Conservation (phyloP, 2,888 invertebrate genomes). For the Cephus nigrinus region DNA sequence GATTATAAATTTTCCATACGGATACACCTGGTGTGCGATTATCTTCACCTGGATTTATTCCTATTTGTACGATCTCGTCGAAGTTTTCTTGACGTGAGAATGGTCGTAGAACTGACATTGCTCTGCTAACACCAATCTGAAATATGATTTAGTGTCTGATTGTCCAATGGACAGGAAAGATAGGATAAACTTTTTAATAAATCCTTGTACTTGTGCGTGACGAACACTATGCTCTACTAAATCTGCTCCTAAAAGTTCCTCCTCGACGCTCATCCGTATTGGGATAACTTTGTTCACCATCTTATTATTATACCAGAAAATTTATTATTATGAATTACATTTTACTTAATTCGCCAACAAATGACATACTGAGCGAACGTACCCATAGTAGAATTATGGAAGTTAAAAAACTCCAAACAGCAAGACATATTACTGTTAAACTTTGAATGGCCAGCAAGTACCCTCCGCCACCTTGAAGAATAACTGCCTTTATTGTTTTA, state of each 20-base stretch:
- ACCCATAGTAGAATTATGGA: constrained; percentile 82
- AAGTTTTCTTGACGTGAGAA: constrained; percentile 68
- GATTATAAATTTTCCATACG: constrained; percentile 14
- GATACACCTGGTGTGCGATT: constrained; percentile 67
- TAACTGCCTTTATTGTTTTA: neutral
- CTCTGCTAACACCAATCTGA: constrained; percentile 76
- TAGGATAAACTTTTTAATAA: constrained; percentile 7
- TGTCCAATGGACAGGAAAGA: neutral
- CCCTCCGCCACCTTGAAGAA: constrained; percentile 81
- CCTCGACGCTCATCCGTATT: constrained; percentile 87
- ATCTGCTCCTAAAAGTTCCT: constrained; percentile 90
- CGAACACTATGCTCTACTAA: constrained; percentile 86
- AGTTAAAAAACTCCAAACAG: constrained; percentile 78
- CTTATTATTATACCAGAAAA: constrained; percentile 41
- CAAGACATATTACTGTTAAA: constrained; percentile 78
- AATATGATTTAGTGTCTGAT: neutral
- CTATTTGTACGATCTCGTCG: constrained; percentile 69
- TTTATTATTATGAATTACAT: constrained; percentile 2
- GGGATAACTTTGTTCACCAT: constrained; percentile 80
- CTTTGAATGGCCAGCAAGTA: constrained; percentile 87
- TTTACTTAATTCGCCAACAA: neutral
- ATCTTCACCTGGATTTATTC: constrained; percentile 78
- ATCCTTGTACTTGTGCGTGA: constrained; percentile 72
- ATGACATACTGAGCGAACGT: constrained; percentile 28
- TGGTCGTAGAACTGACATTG: constrained; percentile 79